Evolutionary conservation across 1,140 invertebrate species (phyloP).

Genomic region (Elymnias hypermnestra): DNA sequence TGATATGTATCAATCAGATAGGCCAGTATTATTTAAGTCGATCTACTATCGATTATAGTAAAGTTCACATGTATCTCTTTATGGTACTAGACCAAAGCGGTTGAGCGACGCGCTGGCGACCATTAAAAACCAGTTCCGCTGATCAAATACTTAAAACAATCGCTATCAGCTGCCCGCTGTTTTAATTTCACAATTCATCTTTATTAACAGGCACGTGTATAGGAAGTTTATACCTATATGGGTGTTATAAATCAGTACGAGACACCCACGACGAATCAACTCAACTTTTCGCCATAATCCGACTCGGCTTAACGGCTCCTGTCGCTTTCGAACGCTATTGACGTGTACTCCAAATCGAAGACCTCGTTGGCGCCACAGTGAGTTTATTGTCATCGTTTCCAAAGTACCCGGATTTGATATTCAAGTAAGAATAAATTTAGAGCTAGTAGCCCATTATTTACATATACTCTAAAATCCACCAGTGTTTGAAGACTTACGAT

Average conservation of each 20-base stretch:
- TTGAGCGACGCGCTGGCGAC: slow-evolving; percentile 5
- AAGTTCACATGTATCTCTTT: too few relatives aligned
- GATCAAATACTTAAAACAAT: slow-evolving; percentile 29
- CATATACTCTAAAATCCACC: too few relatives aligned
- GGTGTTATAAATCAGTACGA: slow-evolving; percentile 46
- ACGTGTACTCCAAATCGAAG: slow-evolving; percentile 16
- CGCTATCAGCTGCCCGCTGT: slow-evolving; percentile 22
- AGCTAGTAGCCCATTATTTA: too few relatives aligned
- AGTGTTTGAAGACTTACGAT: too few relatives aligned
- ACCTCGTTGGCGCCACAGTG: too few relatives aligned
- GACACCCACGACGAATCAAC: slow-evolving; percentile 51
- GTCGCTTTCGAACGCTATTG: slow-evolving; percentile 36
- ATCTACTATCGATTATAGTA: too few relatives aligned
- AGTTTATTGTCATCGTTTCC: too few relatives aligned
- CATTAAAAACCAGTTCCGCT: slow-evolving; percentile 32
- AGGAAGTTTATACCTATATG: slow-evolving; percentile 34
- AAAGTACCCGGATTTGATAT: too few relatives aligned
- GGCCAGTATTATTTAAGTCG: too few relatives aligned
- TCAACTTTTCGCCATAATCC: slow-evolving; percentile 40
- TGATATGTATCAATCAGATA: too few relatives aligned
- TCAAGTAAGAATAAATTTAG: too few relatives aligned
- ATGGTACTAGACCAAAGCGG: too few relatives aligned
- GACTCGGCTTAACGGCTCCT: slow-evolving; percentile 37
- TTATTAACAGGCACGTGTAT: slow-evolving; percentile 30
- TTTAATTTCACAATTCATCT: slow-evolving; percentile 32